Evolutionary conservation across 2,113 vertebrate species (phyloP), one percentile per base, ranked within the genome.

Genomic region (Python bivittatus): DNA sequence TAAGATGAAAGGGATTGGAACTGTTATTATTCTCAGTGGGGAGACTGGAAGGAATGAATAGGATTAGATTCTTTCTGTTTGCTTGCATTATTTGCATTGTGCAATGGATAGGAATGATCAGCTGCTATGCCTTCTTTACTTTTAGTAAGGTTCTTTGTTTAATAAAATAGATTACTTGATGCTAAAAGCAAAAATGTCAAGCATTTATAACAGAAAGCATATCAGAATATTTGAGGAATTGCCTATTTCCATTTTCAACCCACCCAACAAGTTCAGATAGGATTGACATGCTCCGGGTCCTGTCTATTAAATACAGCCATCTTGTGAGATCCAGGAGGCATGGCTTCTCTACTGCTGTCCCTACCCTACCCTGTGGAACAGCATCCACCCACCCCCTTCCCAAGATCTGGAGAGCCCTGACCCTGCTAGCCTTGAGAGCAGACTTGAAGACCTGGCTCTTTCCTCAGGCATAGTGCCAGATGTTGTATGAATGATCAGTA

Each of bases 151-250:
- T 15, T 57, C 22, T 68, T 60, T 61, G 27, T 61, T 91, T 85
- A 33, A 64, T 54, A 33, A 68, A 68, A 91, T 27, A 86, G 90
- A 86, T 91, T 33, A 84, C 53, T 64, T 61, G 27, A 91, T n/a
- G 84, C 0, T 60, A 52, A 33, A 7, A 22, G 20, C 48, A 58
- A 91, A 68, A 60, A 91, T 38, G n/a, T 15, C 64, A 72, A 72
- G 12, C 7, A 33, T 90, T 90, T 83, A n/a, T 56, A 12, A 57
- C 72, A 48, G 54, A n/a, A 25, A 61, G 44, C n/a, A 23, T 54
- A 29, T 33, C 22, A 38, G 12, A 38, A 11, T 15, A 68, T 33
- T 68, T 68, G 64, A 72, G 11, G 64, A 72, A 72, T 68, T 72
- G 13, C 5, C 13, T 72, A 33, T 72, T n/a, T 72, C n/a, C 12